Evolutionary conservation across 2,113 vertebrate species (phyloP), one percentile per base, ranked within the genome.

Genomic region (Dinomys branickii): DNA sequence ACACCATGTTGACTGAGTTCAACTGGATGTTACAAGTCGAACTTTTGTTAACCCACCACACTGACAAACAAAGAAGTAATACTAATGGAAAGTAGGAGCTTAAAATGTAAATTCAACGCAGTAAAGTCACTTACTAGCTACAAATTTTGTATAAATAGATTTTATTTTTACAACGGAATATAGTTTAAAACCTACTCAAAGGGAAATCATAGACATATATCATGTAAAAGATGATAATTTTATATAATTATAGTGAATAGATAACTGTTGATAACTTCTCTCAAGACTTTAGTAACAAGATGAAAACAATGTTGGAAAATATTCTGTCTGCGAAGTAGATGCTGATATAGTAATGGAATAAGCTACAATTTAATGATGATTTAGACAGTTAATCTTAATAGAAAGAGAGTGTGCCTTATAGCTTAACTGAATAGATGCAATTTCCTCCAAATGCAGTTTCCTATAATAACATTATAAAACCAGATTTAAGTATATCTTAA

Each of bases 401-500:
- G 19, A 41, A 41, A 85, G 30, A 59, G 5, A 52, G 0, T 83
- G 4, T 52, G 54, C 17, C 83, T n/a, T 83, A 71, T 2, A 94
- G 50, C 28, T 16, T 38, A 6, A 63, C 11, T 75, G 19, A 88
- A 85, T 38, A 88, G 35, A 58, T 14, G 88, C 17, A 69, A 71
- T 92, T 92, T 85, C 82, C 24, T 92, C 20, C 22, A 89, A 77
- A 30, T 94, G 91, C 50, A 91, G 20, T 94, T 88, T 89, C 17
- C 33, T 90, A 17, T 67, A 88, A 81, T 47, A 88, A n/a, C n/a
- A 33, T 80, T 78, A 81, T 26, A 92, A 94, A 95, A 75, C 5
- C 82, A 85, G 8, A 77, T 54, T 69, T 50, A 88, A 77, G 28
- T 26, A 67, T 24, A 59, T 22, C 54, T 26, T 38, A 94, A 90